These are phyloP conservation scores for Bedellia somnulentella DNA, from an alignment of 2,888 invertebrate genomes.

Conservation along the genomic window DNA sequence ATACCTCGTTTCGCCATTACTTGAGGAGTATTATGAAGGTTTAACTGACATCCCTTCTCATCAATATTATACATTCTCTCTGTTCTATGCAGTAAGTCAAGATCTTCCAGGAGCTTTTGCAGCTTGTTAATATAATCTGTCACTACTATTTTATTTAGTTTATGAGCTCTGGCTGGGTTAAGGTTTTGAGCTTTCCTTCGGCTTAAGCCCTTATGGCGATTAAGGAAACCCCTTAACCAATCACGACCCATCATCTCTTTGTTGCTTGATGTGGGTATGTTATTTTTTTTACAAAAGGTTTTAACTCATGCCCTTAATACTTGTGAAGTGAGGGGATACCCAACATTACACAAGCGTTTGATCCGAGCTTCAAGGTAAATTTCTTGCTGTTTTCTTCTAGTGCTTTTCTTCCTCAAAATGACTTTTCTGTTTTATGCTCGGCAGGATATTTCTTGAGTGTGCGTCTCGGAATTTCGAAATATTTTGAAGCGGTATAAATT, in stretches of 20 bases:
- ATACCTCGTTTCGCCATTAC: constrained; percentile 14
- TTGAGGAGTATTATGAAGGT: constrained; percentile 9
- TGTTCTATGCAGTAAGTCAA: constrained; percentile 8
- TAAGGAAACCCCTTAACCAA: constrained; percentile 11
- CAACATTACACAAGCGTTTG: neutral
- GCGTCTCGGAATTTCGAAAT: neutral
- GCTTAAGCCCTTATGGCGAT: constrained; percentile 10
- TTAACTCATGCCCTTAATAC: neutral
- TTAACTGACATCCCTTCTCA: too few relatives aligned
- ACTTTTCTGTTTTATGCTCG: neutral
- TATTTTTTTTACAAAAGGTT: constrained; percentile 1
- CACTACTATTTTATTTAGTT: constrained; percentile 9
- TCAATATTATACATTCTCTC: constrained; percentile 10
- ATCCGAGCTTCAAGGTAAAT: neutral
- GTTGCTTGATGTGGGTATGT: neutral
- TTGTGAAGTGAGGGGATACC: constrained; percentile 2
- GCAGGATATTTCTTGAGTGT: neutral
- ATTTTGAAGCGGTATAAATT: neutral
- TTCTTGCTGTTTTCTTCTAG: neutral
- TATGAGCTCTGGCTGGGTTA: constrained; percentile 10
- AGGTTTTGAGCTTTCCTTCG: constrained; percentile 9
- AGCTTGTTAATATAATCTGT: constrained; percentile 9
- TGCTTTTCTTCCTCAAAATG: neutral
- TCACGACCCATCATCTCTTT: constrained; percentile 6
- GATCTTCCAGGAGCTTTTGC: constrained; percentile 9